Evolutionary conservation across 1,140 invertebrate species (phyloP).

Genomic region (Phenacoccus solenopsis): DNA sequence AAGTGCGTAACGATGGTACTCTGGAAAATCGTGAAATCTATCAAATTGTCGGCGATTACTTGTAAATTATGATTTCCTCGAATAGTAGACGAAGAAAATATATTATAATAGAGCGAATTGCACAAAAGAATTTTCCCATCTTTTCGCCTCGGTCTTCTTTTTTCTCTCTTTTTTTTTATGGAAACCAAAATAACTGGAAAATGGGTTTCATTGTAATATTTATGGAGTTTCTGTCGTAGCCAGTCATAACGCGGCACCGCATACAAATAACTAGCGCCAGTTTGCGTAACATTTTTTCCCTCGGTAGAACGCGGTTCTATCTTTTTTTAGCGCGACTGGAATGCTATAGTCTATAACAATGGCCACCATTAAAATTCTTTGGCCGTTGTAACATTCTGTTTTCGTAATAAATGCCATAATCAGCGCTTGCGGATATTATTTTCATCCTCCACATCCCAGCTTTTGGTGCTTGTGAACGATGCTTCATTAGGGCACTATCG

Average conservation of each 20-base stretch:
- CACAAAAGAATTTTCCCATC: background rate
- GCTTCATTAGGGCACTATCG: no score
- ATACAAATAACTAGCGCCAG: background rate
- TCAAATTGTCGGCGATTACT: background rate
- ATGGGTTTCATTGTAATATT: background rate
- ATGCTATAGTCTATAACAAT: background rate
- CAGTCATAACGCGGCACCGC: background rate
- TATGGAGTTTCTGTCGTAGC: background rate
- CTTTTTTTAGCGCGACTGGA: background rate
- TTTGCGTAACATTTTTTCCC: background rate
- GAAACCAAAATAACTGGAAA: background rate
- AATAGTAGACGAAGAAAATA: background rate
- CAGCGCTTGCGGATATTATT: background rate
- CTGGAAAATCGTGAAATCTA: background rate
- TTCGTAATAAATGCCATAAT: background rate
- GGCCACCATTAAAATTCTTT: background rate
- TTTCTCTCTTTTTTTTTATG: background rate
- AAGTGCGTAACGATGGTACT: background rate
- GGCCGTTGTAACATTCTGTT: background rate
- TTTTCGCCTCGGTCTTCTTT: no score
- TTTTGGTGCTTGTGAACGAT: no score
- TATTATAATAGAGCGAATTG: background rate
- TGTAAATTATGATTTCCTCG: background rate
- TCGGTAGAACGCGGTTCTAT: background rate
- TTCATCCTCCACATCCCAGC: no score